Evolutionary conservation across 2,888 invertebrate genomes (phyloP).

Genomic region (Drosophila basisetae): DNA sequence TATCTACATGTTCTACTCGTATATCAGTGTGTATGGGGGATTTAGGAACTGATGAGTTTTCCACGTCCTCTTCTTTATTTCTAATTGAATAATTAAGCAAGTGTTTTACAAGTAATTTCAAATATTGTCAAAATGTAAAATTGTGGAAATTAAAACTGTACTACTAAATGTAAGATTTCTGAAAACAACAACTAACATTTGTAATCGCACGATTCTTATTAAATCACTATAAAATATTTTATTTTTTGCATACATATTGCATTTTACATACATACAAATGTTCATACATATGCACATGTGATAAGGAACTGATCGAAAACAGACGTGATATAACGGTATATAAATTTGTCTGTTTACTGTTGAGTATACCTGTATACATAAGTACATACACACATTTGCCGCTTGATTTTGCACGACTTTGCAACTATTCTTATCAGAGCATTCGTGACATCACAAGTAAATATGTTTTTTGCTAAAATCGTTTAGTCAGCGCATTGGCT

Average conservation of each 20-base stretch:
- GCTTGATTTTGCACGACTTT: neutral
- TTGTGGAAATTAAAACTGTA: neutral
- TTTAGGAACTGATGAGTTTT: neutral
- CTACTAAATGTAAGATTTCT: neutral
- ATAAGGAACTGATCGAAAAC: neutral
- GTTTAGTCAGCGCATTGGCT: slow-evolving; percentile 23
- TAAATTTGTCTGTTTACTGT: neutral
- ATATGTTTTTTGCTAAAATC: slow-evolving; percentile 7
- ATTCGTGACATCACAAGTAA: slow-evolving; percentile 24
- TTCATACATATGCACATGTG: neutral
- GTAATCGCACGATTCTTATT: neutral
- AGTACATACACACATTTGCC: neutral
- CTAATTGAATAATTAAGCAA: neutral
- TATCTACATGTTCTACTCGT: neutral
- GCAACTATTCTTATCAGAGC: neutral
- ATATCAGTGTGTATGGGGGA: neutral
- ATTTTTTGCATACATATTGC: no score
- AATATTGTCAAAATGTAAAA: neutral
- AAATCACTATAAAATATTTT: no score
- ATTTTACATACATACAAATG: neutral
- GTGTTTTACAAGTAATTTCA: neutral
- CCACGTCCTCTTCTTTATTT: neutral
- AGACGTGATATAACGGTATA: neutral
- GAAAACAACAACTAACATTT: neutral
- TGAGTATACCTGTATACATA: neutral